phyloP scores from a whole-genome alignment of 2,113 vertebrate genomes.

The Oryzias melastigma region DNA sequence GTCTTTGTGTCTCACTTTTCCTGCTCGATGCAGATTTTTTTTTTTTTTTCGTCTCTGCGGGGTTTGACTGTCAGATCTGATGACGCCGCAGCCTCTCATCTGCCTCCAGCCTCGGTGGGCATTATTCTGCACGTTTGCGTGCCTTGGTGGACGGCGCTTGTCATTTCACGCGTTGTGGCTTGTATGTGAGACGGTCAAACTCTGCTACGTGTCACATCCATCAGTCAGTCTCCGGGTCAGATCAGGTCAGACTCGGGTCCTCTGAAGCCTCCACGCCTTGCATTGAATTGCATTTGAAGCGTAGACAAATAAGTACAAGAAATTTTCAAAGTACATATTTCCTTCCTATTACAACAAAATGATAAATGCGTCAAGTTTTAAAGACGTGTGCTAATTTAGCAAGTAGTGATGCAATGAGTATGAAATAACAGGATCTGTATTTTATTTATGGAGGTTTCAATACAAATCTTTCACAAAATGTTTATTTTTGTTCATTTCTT shows the following conservation, averaged over 20 bases:
- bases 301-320: no score
- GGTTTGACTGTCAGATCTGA: constrained; percentile 54
- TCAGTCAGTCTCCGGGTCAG: constrained; percentile 26
- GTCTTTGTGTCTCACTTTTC: constrained; percentile 13
- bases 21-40: constrained; percentile 36
- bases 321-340: no score
- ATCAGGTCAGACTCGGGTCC: constrained; percentile 6
- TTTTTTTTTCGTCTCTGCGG: constrained; percentile 25
- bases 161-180: constrained; percentile 15
- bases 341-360: no score
- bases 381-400: no score
- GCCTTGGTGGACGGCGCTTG: constrained; percentile 1
- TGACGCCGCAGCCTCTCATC: constrained; percentile 50
- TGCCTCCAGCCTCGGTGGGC: constrained; percentile 18
- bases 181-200: constrained; percentile 19
- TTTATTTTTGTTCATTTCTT: no score
- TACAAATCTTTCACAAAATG: no score
- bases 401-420: no score
- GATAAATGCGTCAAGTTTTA: no score
- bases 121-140: constrained; percentile 22
- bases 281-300: no score
- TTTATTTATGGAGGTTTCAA: no score
- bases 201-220: constrained; percentile 42
- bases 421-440: no score
- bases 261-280: not conserved